Conservation (phyloP, 2,113 vertebrate genomes). For the Atractosteus spatula region DNA sequence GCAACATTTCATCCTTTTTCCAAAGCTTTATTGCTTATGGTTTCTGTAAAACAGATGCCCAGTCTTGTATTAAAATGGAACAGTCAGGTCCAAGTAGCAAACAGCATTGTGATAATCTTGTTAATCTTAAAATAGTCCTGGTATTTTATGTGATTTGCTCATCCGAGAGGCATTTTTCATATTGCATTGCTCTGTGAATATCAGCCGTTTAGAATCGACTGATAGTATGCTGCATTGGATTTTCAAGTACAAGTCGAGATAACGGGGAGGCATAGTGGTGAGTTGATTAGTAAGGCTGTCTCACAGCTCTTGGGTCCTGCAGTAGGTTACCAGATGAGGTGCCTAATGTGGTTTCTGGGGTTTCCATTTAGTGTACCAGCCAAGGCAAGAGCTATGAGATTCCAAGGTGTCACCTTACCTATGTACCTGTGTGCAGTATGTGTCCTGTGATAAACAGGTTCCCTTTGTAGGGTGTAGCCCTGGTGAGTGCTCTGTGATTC, state of each 20-base stretch:
- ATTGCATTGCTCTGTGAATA: conserved; percentile 3
- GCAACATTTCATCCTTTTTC: conserved; percentile 28
- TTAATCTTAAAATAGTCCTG: conserved; percentile 15
- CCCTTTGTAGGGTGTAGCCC: too few species aligned
- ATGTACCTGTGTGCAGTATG: too few species aligned
- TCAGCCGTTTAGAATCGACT: conserved; percentile 11
- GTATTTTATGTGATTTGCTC: conserved; percentile 30
- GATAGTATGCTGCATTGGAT: conserved; percentile 20
- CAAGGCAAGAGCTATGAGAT: too few species aligned
- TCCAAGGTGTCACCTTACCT: too few species aligned
- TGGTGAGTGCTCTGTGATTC: too few species aligned
- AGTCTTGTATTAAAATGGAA: not conserved
- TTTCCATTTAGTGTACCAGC: too few species aligned
- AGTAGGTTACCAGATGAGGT: too few species aligned
- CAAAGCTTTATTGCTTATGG: conserved; percentile 10
- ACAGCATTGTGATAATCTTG: conserved; percentile 27
- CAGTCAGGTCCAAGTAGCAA: conserved; percentile 19
- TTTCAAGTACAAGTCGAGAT: conserved; percentile 11
- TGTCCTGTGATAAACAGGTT: too few species aligned
- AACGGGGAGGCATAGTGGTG: too few species aligned
- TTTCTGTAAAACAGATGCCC: conserved; percentile 26
- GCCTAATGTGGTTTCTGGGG: too few species aligned
- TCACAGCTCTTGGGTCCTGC: too few species aligned
- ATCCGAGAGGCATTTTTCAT: conserved; percentile 20
- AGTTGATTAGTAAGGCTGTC: too few species aligned